Evolutionary conservation across 1,140 invertebrate species (phyloP).

Genomic region (Zelostemma sp.): DNA sequence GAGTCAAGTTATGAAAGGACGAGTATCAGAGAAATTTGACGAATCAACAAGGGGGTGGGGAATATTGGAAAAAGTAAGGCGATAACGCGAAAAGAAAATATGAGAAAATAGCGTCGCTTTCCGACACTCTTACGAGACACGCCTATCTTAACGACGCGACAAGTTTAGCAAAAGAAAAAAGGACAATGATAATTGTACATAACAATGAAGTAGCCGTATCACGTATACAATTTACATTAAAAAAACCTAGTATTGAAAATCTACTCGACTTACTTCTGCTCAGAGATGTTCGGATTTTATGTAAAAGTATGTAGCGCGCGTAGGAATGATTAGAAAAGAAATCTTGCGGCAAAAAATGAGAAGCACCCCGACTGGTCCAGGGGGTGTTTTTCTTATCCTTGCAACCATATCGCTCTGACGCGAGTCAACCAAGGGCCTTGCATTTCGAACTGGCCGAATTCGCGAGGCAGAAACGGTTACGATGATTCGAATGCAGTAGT

Average conservation of each 20-base stretch:
- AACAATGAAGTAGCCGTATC: too few relatives aligned
- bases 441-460: neutral
- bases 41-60: too few relatives aligned
- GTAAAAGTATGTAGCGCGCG: constrained; percentile 53
- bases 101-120: too few relatives aligned
- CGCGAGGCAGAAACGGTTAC: constrained; percentile 13
- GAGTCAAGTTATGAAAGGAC: constrained; percentile 1
- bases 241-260: constrained; percentile 51
- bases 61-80: too few relatives aligned
- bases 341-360: constrained; percentile 18
- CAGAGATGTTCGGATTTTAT: constrained; percentile 33
- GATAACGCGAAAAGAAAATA: too few relatives aligned
- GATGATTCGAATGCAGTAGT: neutral
- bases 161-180: too few relatives aligned
- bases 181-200: too few relatives aligned
- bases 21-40: neutral
- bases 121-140: too few relatives aligned
- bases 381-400: neutral
- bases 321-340: constrained; percentile 56
- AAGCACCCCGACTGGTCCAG: neutral
- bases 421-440: constrained; percentile 21
- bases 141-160: too few relatives aligned
- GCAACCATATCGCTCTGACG: constrained; percentile 17
- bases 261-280: constrained; percentile 26
- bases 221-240: too few relatives aligned